Evolutionary conservation across 2,888 invertebrate genomes (phyloP), one percentile per base, ranked within the genome.

Genomic region (Noctua janthina): DNA sequence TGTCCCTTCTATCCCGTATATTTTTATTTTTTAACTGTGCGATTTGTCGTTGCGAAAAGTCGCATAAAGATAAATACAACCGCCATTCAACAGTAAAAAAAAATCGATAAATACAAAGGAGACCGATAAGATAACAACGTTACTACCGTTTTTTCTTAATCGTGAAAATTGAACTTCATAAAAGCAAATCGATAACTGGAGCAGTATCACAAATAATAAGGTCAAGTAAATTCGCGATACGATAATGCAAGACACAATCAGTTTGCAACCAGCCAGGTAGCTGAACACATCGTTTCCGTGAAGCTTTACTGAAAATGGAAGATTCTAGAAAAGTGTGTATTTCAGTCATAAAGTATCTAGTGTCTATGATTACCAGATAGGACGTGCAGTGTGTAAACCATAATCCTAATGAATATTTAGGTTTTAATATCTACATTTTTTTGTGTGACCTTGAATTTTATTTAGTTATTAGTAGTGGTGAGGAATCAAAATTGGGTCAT

Each of bases 161-260:
- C 51, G 46, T 17, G 6, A 56, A 64, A 59, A 71, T 20, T 70
- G 6, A 85, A 66, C 23, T 66, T 51, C 15, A 56, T 72, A 35
- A 51, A 64, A 35, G 17, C n/a, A n/a, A 62, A 64, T 29, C 23
- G 77, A 77, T 82, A 83, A 46, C 46, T 54, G 43, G 23, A 49
- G 5, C 46, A 86, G 46, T 84, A 72, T 82, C 74, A 46, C 23
- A 69, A 76, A 74, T 74, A 81, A 79, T 83, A 64, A 87, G 87
- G 89, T 74, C 89, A 83, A 67, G 73, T n/a, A 56, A 76, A 76
- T 76, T 54, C 35, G 56, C 71, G 73, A 68, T 8, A 29, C 67
- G 89, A 88, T 89, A 89, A 81, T 68, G 75, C 69, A 69, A 56
- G 51, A 29, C 13, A 54, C 43, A 78, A 77, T 82, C 82, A 87